Evolutionary conservation across 2,888 invertebrate genomes (phyloP), one percentile per base, ranked within the genome.

Genomic region (Archips crataeganus): DNA sequence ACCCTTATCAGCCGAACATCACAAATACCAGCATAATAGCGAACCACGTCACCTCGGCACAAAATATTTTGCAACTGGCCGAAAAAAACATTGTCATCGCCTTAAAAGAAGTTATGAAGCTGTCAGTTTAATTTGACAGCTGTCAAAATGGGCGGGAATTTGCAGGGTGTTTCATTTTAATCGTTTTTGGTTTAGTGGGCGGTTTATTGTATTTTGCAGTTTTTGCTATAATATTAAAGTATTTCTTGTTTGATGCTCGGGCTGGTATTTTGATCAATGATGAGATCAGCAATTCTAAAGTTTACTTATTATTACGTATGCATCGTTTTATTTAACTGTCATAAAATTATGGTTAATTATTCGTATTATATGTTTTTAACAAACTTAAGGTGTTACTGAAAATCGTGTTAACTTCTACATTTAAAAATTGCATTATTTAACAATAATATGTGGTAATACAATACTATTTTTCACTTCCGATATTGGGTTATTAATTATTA

Each of bases 91-190:
- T 80, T 80, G 81, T 80, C 76, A 68, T 73, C 72, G 72, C 49
- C 71, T 42, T 34, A 36, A n/a, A 85, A 84, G 86, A 79, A 80
- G 82, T 80, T 84, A 90, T 88, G 82, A 77, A 92, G 89, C 81
- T 88, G 90, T 93, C 91, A 88, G 81, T 81, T 84, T 91, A 87
- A 88, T 91, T 89, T 92, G 93, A 92, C 93, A 92, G 89, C 90
- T 92, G 93, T 91, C 91, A 90, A 84, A 84, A 84, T 84, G 84
- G 88, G 88, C 89, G 88, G 85, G 78, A 82, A 79, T 84, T 84
- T 79, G 79, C 64, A 85, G 88, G 49, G n/a, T 59, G 60, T 69
- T 69, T 60, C 42, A 15, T 68, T 63, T 45, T 75, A 67, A 71
- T 71, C 62, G 63, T 45, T 71, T 49, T 68, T 49, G 49, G 63